Evolutionary conservation across 2,113 vertebrate genomes (phyloP), one percentile per base, ranked within the genome.

Genomic region (Bujurquina vittata): DNA sequence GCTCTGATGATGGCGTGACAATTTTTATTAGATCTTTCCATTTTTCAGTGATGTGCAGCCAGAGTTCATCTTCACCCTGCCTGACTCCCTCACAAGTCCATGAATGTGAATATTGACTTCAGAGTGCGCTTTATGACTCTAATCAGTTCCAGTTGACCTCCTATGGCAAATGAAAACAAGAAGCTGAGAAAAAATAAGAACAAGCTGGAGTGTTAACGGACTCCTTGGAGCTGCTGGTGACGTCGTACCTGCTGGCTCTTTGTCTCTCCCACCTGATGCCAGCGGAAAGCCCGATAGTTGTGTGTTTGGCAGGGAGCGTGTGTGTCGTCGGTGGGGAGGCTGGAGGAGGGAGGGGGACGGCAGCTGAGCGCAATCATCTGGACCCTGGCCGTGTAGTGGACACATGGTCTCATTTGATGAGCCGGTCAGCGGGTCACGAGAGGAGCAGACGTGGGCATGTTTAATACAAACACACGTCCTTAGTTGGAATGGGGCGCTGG

Each of bases 341-440:
- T 88, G 81, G 67, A 85, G 57, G 46, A 72, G 55, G 57, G 83
- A 77, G 62, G 12, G 58, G 46, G 78, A 77, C 69, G 10, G 67
- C 65, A 77, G 91, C 77, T 65, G 54, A 86, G 49, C 6, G 72
- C 31, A 67, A 67, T 55, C 59, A 67, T 35, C 57, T 83, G 80
- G 55, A 81, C 77, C 22, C 80, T 31, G 80, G 56, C 75, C 46
- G 35, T 6, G 22, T 35, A 63, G 55, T 0, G 29, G 75, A 74
- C 77, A 84, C 84, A 81, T 85, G 81, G 80, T 80, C 60, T 88
- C 57, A 43, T 85, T 52, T 49, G 78, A 73, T 49, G 40, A 60
- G 22, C 35, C 8, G 86, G 86, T 90, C 86, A 87, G 54, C 72
- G 72, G 88, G 83, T 84, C 81, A 33, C 29, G 55, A 77, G 23